Base-by-base conservation (phyloP, 2,888 invertebrate genomes). In the Phortica okadai region DNA sequence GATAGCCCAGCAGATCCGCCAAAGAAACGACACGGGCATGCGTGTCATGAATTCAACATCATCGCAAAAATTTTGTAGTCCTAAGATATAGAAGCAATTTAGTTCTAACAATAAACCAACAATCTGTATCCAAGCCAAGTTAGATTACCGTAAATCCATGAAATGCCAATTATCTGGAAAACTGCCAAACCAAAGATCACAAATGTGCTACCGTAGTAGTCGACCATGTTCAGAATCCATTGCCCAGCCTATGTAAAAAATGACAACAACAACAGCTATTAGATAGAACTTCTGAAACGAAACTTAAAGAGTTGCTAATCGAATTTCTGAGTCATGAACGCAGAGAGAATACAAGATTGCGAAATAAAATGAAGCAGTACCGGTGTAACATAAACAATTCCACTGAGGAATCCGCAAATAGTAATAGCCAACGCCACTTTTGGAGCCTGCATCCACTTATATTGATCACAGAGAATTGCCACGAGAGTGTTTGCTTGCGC, bases 1-100 rank as follows among this genome's bases (percentile, higher is more conserved):
- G 41, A 95, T 73, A 0, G 93, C 93, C 96, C 96, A 97, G 80
- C 95, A 95, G 58, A 95, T 79, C 74, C 95, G 93, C 96, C 96
- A 96, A 89, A 96, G 96, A n/a, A 94, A 81, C 0, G 94, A 93
- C 0, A 90, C 94, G 86, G 93, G 93, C 25, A 92, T 92, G 41
- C 94, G 93, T 79, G 95, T 91, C 96, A 96, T 96, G 89, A 94
- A 96, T 89, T 96, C 95, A 42, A 96, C 91, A 88, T 97, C 96
- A 70, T 93, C 91, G 79, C 94, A 93, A 82, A 95, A 93, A 80
- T 94, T 94, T 79, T 93, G 92, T 66, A 94, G 82, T 21, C 94
- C 94, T 93, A 21, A 21, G 21, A 21, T 21, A 21, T 21, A 21
- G 21, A 21, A 21, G 21, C 21, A 21, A 21, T 21, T 21, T 21